phyloP scores from a whole-genome alignment of 2,797 vertebrate genomes.

The Eutrigla gurnardus region DNA sequence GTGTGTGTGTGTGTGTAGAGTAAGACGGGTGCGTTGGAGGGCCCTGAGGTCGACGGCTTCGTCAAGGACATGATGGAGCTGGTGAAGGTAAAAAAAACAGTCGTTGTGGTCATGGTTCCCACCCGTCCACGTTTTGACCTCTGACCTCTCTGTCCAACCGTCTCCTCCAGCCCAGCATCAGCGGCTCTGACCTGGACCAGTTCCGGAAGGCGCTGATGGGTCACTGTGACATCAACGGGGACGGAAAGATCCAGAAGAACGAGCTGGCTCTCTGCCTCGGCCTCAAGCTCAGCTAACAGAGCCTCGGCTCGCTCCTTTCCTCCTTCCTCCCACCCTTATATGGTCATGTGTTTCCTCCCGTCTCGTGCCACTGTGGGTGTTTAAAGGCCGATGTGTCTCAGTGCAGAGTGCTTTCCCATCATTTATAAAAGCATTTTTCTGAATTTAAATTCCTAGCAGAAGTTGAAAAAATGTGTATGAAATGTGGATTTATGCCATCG shows the following conservation, averaged over 20 bases:
- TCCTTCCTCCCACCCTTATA: not conserved
- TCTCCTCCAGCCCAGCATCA: conserved; percentile 88
- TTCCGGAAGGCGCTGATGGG: conserved; percentile 90
- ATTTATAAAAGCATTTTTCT: conserved; percentile 9
- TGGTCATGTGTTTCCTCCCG: not conserved
- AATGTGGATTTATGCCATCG: not conserved
- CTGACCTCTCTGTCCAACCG: conserved; percentile 27
- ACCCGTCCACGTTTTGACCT: not conserved
- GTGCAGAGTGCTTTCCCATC: not conserved
- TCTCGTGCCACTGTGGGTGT: not conserved
- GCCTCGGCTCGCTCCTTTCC: too few relatives aligned
- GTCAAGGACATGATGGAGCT: conserved; percentile 98
- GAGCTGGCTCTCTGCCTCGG: conserved; percentile 95
- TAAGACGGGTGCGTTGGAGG: conserved; percentile 92
- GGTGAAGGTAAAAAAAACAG: conserved; percentile 86
- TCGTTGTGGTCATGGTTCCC: too few relatives aligned
- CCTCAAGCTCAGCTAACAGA: conserved; percentile 85
- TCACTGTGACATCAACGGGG: conserved; percentile 93
- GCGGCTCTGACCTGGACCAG: conserved; percentile 89
- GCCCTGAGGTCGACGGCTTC: conserved; percentile 95
- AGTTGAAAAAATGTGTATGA: not conserved
- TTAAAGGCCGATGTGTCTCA: not conserved
- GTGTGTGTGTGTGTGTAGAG: conserved; percentile 79
- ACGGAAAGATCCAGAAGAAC: conserved; percentile 96
- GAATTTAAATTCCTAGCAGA: not conserved